Percentiles rank a stretch among this genome's conserved stretches.
Conservation (phyloP, 2,113 vertebrate genomes). For the Engraulis encrasicolus region DNA sequence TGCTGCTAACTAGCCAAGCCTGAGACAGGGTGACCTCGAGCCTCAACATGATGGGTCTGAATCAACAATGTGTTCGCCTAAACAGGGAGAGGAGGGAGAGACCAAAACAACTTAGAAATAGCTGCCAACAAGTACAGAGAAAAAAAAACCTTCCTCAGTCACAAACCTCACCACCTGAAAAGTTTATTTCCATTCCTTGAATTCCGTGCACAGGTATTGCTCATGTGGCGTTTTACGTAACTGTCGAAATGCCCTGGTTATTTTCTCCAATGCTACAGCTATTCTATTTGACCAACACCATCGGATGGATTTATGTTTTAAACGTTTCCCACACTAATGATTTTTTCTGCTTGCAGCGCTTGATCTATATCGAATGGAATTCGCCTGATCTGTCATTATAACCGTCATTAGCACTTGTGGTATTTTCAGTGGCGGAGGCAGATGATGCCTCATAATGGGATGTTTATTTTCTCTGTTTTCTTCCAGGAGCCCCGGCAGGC, state of each 20-base stretch:
- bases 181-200: conserved; percentile 61
- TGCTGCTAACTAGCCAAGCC: conserved; percentile 84
- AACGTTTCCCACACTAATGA: conserved; percentile 10
- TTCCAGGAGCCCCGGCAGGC: conserved; percentile 66
- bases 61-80: conserved; percentile 83
- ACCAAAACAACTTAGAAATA: conserved; percentile 73
- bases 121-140: conserved; percentile 67
- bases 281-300: neutral
- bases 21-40: conserved; percentile 83
- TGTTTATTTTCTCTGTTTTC: conserved; percentile 66
- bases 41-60: conserved; percentile 81
- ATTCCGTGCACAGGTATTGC: neutral
- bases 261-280: neutral
- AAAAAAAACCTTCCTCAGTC: conserved; percentile 38
- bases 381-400: conserved; percentile 75
- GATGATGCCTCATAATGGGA: conserved; percentile 73
- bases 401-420: conserved; percentile 77
- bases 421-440: conserved; percentile 73
- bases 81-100: conserved; percentile 74
- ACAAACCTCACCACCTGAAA: conserved; percentile 60
- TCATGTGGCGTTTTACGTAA: neutral
- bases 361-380: conserved; percentile 73
- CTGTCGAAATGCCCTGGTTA: neutral
- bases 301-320: neutral
- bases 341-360: conserved; percentile 58